phyloP scores from a whole-genome alignment of 2,888 invertebrate species.

The Trissoscelio sp. region DNA sequence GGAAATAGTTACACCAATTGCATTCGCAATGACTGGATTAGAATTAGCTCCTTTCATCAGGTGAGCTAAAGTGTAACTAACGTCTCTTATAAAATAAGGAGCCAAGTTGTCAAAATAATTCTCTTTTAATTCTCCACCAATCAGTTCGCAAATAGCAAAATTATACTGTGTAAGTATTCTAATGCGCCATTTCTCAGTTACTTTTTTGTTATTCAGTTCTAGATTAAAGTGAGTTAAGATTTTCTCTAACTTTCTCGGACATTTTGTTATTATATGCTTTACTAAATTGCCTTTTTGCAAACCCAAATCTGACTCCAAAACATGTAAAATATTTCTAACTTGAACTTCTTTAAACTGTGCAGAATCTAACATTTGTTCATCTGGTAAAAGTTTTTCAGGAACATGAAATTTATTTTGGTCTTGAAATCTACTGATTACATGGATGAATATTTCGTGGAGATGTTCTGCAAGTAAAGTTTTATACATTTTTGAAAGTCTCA shows the following conservation, averaged over 20 bases:
- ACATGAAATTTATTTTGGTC: too few species aligned
- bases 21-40: slow-evolving; percentile 76
- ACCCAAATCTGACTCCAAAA: slow-evolving; percentile 83
- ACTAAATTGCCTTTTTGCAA: slow-evolving; percentile 73
- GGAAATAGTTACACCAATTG: slow-evolving; percentile 82
- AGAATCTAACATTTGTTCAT: slow-evolving; percentile 16
- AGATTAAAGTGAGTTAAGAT: slow-evolving; percentile 84
- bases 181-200: slow-evolving; percentile 80
- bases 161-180: slow-evolving; percentile 85
- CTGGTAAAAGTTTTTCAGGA: slow-evolving; percentile 77
- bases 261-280: slow-evolving; percentile 76
- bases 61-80: slow-evolving; percentile 85
- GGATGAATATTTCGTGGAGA: slow-evolving; percentile 79
- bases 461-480: slow-evolving; percentile 76
- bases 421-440: slow-evolving; percentile 78
- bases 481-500: slow-evolving; percentile 74
- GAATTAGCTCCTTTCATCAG: slow-evolving; percentile 82
- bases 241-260: slow-evolving; percentile 85
- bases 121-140: slow-evolving; percentile 81
- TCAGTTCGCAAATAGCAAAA: slow-evolving; percentile 84
- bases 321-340: slow-evolving; percentile 83
- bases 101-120: slow-evolving; percentile 83
- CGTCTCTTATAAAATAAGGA: slow-evolving; percentile 85
- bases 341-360: slow-evolving; percentile 80
- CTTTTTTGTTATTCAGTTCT: slow-evolving; percentile 83